Evolutionary conservation across 92 coral and sea anemone species (phyloP).

Genomic region (Epizoanthus rinbou): DNA sequence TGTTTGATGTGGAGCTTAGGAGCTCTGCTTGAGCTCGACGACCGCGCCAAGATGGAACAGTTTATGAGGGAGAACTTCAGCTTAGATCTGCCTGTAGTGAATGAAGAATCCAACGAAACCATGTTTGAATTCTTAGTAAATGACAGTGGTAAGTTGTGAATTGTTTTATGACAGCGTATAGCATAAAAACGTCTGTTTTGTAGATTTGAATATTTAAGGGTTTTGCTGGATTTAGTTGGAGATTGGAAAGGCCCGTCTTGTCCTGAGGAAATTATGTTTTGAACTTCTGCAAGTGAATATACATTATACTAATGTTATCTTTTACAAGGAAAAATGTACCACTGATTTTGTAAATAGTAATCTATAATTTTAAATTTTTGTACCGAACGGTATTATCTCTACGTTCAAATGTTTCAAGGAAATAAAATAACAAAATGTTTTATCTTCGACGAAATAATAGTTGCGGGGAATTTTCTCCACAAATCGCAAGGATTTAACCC

Average conservation of each 20-base stretch:
- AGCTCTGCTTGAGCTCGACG: constrained; percentile 80
- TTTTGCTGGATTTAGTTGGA: not conserved
- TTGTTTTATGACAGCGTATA: not conserved
- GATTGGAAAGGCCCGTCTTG: not conserved
- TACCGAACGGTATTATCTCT: too few relatives aligned
- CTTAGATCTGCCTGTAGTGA: constrained; percentile 65
- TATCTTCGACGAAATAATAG: too few relatives aligned
- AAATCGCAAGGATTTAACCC: too few relatives aligned
- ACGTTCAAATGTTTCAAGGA: too few relatives aligned
- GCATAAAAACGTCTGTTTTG: not conserved
- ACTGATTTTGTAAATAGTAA: too few relatives aligned
- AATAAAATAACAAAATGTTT: too few relatives aligned
- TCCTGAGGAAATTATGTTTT: not conserved
- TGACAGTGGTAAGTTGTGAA: constrained; percentile 62
- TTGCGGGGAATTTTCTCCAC: too few relatives aligned
- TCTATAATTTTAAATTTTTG: too few relatives aligned
- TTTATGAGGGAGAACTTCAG: constrained; percentile 70
- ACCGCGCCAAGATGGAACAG: constrained; percentile 79
- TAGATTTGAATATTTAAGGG: too few relatives aligned
- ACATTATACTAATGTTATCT: too few relatives aligned
- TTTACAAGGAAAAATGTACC: too few relatives aligned
- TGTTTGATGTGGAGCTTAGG: constrained; percentile 92
- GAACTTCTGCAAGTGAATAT: not conserved
- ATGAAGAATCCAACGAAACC: constrained; percentile 62
- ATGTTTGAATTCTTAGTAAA: constrained; percentile 82